Base-by-base conservation (phyloP, 2,797 vertebrate genomes). In the Ataeniobius toweri region DNA sequence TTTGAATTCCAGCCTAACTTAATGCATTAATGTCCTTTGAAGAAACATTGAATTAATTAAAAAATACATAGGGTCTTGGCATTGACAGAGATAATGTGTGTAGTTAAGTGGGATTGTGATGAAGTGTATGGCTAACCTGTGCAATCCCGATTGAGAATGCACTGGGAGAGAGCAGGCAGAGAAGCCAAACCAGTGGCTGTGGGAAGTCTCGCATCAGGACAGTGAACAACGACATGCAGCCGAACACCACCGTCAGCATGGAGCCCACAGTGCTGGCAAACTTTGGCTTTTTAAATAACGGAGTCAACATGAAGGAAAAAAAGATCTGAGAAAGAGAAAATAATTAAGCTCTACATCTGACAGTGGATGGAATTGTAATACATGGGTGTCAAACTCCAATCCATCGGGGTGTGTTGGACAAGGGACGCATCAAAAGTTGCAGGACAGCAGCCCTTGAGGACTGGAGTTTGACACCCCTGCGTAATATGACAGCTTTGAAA, bases 301-400 rank as follows among this genome's bases (percentile, higher is more conserved):
- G 97, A 0, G 97, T 99, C 93, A 99, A 88, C 97, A 98, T 97
- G 90, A 99, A 97, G 59, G 98, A 98, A 93, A 99, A 99, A 85
- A 97, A 98, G 80, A 99, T 96, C 98, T 99, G 87, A 0, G 85
- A 3, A 13, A 0, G 0, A 56, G 63, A 70, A 56, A 51, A 24
- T 3, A 50, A 10, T 6, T 24, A 31, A 12, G 41, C 39, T 73
- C 61, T 20, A 39, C 12, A 44, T 65, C 31, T 65, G 20, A 65
- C 18, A 18, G 1, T 22, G 18, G 31, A 39, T 39, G 18, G 36
- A 9, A 9, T 6, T 65, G 61, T 39, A 10, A 22, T 65, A 36
- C 18, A 9, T 9, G 31, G 61, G 31, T 63, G 28, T 63, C 31
- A 14, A 63, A 36, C 61, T 31, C 61, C 0, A 41, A 24, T 67